A percentile compares a stretch with the other conserved stretches of the same genome.
phyloP scores from a whole-genome alignment of 2,888 invertebrate species.

The Herminia tarsipennalis region DNA sequence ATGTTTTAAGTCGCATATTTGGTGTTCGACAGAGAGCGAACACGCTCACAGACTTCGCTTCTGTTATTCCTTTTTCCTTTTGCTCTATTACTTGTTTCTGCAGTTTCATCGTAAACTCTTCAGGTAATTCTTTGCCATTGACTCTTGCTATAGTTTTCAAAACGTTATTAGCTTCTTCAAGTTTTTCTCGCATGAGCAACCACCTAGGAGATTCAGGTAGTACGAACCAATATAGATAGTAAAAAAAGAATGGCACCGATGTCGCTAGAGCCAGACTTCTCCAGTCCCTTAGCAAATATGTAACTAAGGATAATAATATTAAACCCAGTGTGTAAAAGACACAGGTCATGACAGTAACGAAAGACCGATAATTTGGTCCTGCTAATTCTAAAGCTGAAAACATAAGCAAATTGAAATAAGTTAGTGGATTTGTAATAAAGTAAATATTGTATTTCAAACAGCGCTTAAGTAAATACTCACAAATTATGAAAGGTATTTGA shows the following conservation, averaged over 20 bases:
- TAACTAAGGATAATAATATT: constrained; percentile 93
- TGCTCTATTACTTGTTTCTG: constrained; percentile 90
- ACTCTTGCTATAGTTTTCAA: constrained; percentile 91
- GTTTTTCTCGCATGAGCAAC: constrained; percentile 93
- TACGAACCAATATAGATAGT: constrained; percentile 94
- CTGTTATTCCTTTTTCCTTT: constrained; percentile 81
- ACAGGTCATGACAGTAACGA: constrained; percentile 96
- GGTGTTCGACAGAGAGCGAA: constrained; percentile 91
- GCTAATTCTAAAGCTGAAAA: constrained; percentile 94
- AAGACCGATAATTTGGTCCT: constrained; percentile 95
- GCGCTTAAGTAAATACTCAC: constrained; percentile 83
- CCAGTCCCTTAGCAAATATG: constrained; percentile 95
- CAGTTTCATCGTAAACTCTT: constrained; percentile 89
- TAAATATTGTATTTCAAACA: background rate
- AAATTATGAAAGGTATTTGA: constrained; percentile 97
- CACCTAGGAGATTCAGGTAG: constrained; percentile 97
- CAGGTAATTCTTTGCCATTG: constrained; percentile 91
- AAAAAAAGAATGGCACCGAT: constrained; percentile 93
- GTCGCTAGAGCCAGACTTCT: constrained; percentile 91
- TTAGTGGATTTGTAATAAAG: background rate
- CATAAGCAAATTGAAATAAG: background rate
- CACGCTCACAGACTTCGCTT: constrained; percentile 79
- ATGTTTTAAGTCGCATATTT: constrained; percentile 95
- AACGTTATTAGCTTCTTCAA: constrained; percentile 93
- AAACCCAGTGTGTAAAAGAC: constrained; percentile 95